Evolutionary conservation across 2,113 vertebrate genomes (phyloP).

Genomic region (Xiphophorus couchianus): DNA sequence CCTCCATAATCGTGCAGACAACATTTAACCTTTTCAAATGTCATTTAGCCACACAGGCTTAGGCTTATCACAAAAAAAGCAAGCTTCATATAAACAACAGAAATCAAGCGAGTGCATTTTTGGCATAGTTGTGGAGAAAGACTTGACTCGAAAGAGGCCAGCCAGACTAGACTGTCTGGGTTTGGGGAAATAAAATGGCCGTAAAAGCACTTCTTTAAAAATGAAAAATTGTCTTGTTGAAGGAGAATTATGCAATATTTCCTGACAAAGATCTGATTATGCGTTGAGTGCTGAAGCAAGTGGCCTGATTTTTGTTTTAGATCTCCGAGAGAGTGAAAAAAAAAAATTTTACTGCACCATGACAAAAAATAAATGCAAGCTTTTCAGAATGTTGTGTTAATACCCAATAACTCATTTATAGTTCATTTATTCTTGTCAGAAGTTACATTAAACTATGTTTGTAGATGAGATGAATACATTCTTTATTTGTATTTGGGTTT

Average conservation of each 20-base stretch:
- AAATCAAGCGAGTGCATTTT: slow-evolving; percentile 1
- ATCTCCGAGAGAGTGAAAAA: not conserved
- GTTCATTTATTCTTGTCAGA: not conserved
- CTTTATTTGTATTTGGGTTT: not conserved
- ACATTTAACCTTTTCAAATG: not conserved
- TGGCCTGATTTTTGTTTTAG: slow-evolving; percentile 13
- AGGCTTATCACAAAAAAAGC: not conserved
- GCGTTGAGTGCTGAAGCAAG: not conserved
- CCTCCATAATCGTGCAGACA: not conserved
- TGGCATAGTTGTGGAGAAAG: slow-evolving; percentile 1
- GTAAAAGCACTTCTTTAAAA: not conserved
- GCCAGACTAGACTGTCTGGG: not conserved
- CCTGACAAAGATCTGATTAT: not conserved
- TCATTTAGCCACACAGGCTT: not conserved
- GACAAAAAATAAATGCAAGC: too few relatives aligned
- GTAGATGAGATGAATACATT: not conserved
- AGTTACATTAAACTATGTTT: too few relatives aligned
- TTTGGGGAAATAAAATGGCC: not conserved
- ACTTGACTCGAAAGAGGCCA: not conserved
- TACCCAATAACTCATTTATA: not conserved
- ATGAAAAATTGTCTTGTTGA: not conserved
- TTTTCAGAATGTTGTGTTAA: not conserved
- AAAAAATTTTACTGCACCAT: too few relatives aligned
- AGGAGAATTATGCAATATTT: not conserved
- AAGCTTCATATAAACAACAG: not conserved